Evolutionary conservation across 2,113 vertebrate genomes (phyloP).

Genomic region (Callaeas wilsoni): DNA sequence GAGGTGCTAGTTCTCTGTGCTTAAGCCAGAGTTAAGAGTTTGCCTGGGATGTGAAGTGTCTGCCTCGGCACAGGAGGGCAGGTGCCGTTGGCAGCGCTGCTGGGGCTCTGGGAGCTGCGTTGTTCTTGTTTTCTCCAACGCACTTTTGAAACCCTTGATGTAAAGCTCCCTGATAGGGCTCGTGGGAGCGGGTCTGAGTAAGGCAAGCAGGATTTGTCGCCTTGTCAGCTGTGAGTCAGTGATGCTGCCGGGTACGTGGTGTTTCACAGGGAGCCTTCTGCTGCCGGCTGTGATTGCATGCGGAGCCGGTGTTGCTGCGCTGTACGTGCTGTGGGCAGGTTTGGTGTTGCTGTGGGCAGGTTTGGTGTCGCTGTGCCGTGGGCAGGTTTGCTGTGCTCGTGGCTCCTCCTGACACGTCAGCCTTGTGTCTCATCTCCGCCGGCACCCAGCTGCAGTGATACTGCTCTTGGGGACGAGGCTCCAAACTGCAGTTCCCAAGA

Average conservation of each 20-base stretch:
- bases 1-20: background rate
- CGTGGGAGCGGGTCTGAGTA: conserved; percentile 38
- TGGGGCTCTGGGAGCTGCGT: background rate
- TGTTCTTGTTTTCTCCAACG: background rate
- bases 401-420: background rate
- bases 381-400: background rate
- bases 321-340: background rate
- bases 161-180: background rate
- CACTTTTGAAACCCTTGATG: background rate
- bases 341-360: background rate
- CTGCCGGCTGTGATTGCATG: background rate
- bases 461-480: background rate
- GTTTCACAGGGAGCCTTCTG: background rate
- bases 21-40: background rate
- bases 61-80: background rate
- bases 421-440: background rate
- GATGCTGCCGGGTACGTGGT: background rate
- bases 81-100: rapidly evolving
- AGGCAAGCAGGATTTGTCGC: conserved; percentile 16
- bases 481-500: background rate
- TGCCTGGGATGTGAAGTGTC: background rate
- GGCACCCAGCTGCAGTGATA: background rate
- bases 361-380: background rate
- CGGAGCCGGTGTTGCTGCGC: background rate
- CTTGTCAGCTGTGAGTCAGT: conserved; percentile 29